These are phyloP conservation scores for Camponotus vicinus DNA, from an alignment of 1,140 invertebrate species.

Conservation along the genomic window DNA sequence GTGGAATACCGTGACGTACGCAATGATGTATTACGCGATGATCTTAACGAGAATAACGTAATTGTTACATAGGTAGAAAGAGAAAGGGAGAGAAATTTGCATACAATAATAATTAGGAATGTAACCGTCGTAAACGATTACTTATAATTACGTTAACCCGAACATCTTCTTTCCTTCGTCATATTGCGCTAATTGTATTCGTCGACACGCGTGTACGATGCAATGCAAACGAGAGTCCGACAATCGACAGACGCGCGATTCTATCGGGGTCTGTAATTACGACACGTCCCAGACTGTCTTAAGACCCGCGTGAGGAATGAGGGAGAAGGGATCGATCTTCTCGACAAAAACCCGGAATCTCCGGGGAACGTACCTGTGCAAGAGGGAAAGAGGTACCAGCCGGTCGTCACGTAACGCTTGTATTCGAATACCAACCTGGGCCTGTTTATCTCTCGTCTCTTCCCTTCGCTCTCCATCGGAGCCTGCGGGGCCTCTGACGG, in stretches of 20 bases:
- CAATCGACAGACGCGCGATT: conserved; percentile 8
- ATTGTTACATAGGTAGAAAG: conserved; percentile 25
- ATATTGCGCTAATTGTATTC: conserved; percentile 25
- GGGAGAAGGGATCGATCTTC: conserved; percentile 4
- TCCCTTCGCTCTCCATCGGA: not conserved
- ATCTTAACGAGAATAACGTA: conserved; percentile 31
- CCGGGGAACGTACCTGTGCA: not conserved
- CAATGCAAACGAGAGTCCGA: not conserved
- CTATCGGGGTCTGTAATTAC: conserved; percentile 47
- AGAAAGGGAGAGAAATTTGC: not conserved
- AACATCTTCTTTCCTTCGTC: not conserved
- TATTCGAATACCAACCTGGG: conserved; percentile 46
- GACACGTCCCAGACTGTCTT: not conserved
- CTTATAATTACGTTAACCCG: conserved; percentile 30
- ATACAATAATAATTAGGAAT: conserved; percentile 34
- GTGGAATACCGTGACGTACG: conserved; percentile 35
- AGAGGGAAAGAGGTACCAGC: not conserved
- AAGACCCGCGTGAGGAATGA: not conserved
- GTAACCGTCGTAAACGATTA: conserved; percentile 35
- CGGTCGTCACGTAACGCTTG: conserved; percentile 42
- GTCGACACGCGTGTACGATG: conserved; percentile 5
- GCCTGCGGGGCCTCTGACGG: conserved; percentile 20
- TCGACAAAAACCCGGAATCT: conserved; percentile 51
- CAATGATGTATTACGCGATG: conserved; percentile 46
- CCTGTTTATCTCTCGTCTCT: conserved; percentile 31